Conservation (phyloP, 2,113 vertebrate genomes). For the Leiothrix lutea region DNA sequence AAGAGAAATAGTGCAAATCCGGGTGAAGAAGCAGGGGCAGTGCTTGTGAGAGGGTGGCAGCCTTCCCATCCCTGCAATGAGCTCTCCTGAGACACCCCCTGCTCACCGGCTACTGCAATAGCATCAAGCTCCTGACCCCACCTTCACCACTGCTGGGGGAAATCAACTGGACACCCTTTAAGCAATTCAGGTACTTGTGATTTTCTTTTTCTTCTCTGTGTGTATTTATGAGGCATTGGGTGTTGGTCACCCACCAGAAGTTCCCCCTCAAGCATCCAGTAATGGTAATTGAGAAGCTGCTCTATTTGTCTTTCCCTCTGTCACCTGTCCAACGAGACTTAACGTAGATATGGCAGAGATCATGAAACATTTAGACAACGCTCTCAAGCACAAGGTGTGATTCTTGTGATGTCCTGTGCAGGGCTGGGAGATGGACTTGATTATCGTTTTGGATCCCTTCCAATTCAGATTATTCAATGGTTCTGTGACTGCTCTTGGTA, state of each 20-base stretch:
- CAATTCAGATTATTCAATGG: not conserved
- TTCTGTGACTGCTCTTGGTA: not conserved
- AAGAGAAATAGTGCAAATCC: not conserved
- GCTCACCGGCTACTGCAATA: accelerated
- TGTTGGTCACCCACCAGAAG: not conserved
- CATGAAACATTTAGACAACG: not conserved
- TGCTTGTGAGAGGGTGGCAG: accelerated
- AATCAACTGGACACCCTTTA: not conserved
- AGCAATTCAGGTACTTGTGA: not conserved
- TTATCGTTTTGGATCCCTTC: not conserved
- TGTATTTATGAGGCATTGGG: not conserved
- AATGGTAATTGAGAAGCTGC: not conserved
- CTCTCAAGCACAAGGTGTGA: not conserved
- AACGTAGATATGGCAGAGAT: not conserved
- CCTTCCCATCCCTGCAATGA: accelerated
- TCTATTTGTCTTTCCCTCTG: not conserved
- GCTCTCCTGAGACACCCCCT: not conserved
- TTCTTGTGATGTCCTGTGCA: not conserved
- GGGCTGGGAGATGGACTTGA: not conserved
- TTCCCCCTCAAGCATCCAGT: not conserved
- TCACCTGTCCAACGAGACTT: not conserved
- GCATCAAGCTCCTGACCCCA: accelerated
- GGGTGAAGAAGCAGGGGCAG: not conserved
- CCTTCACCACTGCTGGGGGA: not conserved
- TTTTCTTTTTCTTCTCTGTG: not conserved